Percentiles rank a stretch among this genome's conserved stretches.
phyloP scores from a whole-genome alignment of 1,140 invertebrate genomes.

The Helicoverpa zea region DNA sequence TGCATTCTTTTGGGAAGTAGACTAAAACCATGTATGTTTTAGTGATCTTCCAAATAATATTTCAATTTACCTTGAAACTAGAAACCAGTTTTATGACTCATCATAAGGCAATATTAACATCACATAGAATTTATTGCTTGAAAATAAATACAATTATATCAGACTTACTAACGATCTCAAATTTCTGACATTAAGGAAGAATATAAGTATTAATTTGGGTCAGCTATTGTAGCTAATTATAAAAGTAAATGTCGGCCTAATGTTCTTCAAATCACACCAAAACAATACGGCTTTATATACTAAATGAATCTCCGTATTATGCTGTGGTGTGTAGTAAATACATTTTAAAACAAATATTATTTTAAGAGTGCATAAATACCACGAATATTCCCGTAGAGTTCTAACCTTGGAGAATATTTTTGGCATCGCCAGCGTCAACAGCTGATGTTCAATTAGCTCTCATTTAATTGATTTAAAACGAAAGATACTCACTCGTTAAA shows the following conservation, averaged over 20 bases:
- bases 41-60: too few relatives aligned
- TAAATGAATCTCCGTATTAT: too few relatives aligned
- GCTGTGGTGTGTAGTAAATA: not conserved
- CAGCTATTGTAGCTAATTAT: too few relatives aligned
- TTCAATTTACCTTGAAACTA: too few relatives aligned
- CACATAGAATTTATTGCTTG: not conserved
- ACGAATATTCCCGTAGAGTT: not conserved
- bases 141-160: not conserved
- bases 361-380: not conserved
- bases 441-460: not conserved
- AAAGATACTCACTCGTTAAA: not conserved
- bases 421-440: not conserved
- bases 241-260: too few relatives aligned
- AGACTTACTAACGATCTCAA: not conserved
- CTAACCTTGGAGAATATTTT: slow-evolving; percentile 6
- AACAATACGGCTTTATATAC: too few relatives aligned
- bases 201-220: too few relatives aligned
- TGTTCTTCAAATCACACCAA: too few relatives aligned
- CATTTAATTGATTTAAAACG: not conserved
- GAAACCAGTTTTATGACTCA: too few relatives aligned
- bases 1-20: not conserved
- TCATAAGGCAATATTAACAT: too few relatives aligned
- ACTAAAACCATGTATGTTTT: too few relatives aligned
- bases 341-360: not conserved
- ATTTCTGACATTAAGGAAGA: too few relatives aligned